These are phyloP conservation scores for Miltochrista miniata DNA, from an alignment of 2,888 invertebrate species.

Conservation along the genomic window DNA sequence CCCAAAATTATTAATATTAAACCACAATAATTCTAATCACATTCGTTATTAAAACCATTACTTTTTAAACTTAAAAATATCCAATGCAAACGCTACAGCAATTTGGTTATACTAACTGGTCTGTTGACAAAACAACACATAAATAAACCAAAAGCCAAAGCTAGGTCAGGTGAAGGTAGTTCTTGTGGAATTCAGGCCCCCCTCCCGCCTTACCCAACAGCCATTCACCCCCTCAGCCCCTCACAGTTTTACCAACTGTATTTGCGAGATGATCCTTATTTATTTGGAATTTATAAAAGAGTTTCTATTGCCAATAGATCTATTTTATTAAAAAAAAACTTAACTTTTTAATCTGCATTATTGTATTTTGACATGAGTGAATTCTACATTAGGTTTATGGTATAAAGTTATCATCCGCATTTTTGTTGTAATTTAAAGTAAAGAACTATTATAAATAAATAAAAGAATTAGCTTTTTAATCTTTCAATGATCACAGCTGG, in stretches of 20 bases:
- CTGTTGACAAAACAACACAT: constrained; percentile 39
- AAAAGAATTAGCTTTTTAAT: too few species aligned
- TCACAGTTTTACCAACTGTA: constrained; percentile 31
- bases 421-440: neutral
- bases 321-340: too few species aligned
- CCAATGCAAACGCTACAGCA: constrained; percentile 4
- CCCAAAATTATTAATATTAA: neutral
- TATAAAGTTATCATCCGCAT: too few species aligned
- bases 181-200: constrained; percentile 60
- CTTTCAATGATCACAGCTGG: too few species aligned
- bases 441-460: too few species aligned
- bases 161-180: constrained; percentile 73
- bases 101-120: constrained; percentile 27
- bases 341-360: too few species aligned
- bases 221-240: constrained; percentile 27
- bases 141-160: constrained; percentile 51
- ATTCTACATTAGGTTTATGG: too few species aligned
- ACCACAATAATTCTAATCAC: too few species aligned
- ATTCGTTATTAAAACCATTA: too few species aligned
- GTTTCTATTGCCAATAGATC: too few species aligned
- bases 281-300: neutral
- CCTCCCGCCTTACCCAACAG: constrained; percentile 26
- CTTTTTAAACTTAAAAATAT: constrained; percentile 11
- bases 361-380: too few species aligned
- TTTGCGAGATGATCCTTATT: constrained; percentile 36